Conservation (phyloP, 2,888 invertebrate species). For the Hedychridium roseum region DNA sequence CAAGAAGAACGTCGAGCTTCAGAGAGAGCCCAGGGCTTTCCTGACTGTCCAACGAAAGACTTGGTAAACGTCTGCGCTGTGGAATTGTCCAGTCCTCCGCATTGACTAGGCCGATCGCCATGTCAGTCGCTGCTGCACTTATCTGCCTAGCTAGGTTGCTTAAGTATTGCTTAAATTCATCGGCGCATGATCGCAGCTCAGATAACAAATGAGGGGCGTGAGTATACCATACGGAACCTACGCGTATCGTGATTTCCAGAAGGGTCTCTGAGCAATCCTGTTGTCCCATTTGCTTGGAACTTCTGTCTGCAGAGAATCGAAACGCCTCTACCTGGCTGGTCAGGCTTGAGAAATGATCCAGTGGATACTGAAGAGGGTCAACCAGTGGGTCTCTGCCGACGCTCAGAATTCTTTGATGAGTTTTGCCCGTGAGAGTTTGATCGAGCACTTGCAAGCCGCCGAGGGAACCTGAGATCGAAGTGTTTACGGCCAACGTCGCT, state of each 20-base stretch:
- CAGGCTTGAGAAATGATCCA: conserved; percentile 55
- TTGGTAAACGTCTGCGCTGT: conserved; percentile 65
- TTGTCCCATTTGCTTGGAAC: conserved; percentile 24
- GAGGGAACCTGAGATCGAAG: conserved; percentile 81
- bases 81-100: conserved; percentile 67
- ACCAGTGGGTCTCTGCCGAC: conserved; percentile 80
- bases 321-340: conserved; percentile 66
- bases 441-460: conserved; percentile 92
- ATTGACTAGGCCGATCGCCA: conserved; percentile 89
- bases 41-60: conserved; percentile 63
- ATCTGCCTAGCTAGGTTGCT: conserved; percentile 86
- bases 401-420: conserved; percentile 85
- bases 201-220: conserved; percentile 88
- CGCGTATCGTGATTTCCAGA: conserved; percentile 59
- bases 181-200: conserved; percentile 87
- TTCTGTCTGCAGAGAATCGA: conserved; percentile 66
- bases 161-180: conserved; percentile 89
- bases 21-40: conserved; percentile 47
- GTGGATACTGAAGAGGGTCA: conserved; percentile 59
- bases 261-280: conserved; percentile 37
- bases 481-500: conserved; percentile 75
- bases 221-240: conserved; percentile 81
- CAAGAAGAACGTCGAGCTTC: conserved; percentile 81
- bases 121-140: conserved; percentile 90
- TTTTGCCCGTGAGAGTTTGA: conserved; percentile 82